Base-by-base conservation (phyloP, 2,797 vertebrate genomes). In the Acipenser oxyrinchus region DNA sequence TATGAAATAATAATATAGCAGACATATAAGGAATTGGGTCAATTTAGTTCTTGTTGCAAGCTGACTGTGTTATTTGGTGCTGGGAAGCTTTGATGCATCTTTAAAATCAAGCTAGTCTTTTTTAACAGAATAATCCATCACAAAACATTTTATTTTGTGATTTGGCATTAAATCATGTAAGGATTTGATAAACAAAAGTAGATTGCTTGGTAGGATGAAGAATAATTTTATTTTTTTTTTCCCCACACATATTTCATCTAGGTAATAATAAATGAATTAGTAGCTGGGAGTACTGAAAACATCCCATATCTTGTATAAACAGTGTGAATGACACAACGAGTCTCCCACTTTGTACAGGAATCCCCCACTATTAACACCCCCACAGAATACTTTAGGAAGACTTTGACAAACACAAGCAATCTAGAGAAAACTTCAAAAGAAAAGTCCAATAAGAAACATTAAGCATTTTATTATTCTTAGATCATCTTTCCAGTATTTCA, bases 301-400 rank as follows among this genome's bases (percentile, higher is more conserved):
- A 87, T 72, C 73, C 76, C 75, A 76, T 88, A 86, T 89, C 89
- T 89, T 84, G 84, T 76, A 83, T 77, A 88, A 90, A 88, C 84
- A 90, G 76, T 83, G 69, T 71, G 75, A 78, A 75, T 81, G 86
- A 85, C 79, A 72, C 76, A 69, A 68, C 80, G 73, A 72, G 78
- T 82, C 84, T 84, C 87, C 86, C 86, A 87, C 83, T 74, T 82
- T 81, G 83, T 73, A 78, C 81, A 86, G 83, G 84, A 88, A 87
- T 89, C 86, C 85, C 79, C 79, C 77, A 80, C 79, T 80, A 84
- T 76, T 86, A 83, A 81, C 86, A 92, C 89, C 60, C 7, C 84
- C 76, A 74, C 76, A 78, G 83, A 86, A 83, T 62, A 62, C 60
- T 62, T 62, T 37, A 48, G 60, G 18, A 48, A 62, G 18, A 10